Evolutionary conservation across 2,113 vertebrate genomes (phyloP), one percentile per base, ranked within the genome.

Genomic region (Scalopus aquaticus): DNA sequence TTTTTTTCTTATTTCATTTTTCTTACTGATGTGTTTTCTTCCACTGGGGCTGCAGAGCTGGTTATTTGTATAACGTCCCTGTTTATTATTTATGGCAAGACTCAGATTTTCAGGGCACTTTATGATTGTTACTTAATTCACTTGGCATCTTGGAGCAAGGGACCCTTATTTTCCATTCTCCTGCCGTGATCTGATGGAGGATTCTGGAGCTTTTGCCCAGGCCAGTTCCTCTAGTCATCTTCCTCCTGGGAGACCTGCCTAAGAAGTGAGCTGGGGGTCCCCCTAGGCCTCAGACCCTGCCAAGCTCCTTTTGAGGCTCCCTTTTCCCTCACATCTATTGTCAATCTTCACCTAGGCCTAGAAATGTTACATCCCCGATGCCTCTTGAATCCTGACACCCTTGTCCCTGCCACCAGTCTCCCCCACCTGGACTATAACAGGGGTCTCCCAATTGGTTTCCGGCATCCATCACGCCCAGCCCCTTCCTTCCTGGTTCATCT

Each of bases 21-120:
- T 97, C 96, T 96, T 93, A 62, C 90, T 97, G 95, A 97, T 95
- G 89, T 96, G 95, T 97, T 97, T 96, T 81, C 80, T 89, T 94
- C 96, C 80, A 90, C 89, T 82, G 89, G 96, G 96, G 94, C 93
- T 89, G 77, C 89, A 84, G 91, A 96, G 76, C 91, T 92, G 46
- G 56, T 79, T 96, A 93, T 97, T 96, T 97, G 96, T 96, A 96
- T 93, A 96, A 88, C 0, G 22, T 93, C 62, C 83, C 96, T 97
- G 96, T 96, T 96, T 95, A 96, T 97, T 97, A 97, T 97, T 97
- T 97, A 97, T 96, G 90, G 89, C 67, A 42, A 94, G 96, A 93
- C 77, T 93, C 83, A 4, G 87, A 91, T 65, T 97, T 97, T 76
- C 80, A 88, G 83, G 83, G 94, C 37, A 81, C 70, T 96, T 94